Conservation (phyloP, 2,113 vertebrate species). For the Accipiter cooperii region DNA sequence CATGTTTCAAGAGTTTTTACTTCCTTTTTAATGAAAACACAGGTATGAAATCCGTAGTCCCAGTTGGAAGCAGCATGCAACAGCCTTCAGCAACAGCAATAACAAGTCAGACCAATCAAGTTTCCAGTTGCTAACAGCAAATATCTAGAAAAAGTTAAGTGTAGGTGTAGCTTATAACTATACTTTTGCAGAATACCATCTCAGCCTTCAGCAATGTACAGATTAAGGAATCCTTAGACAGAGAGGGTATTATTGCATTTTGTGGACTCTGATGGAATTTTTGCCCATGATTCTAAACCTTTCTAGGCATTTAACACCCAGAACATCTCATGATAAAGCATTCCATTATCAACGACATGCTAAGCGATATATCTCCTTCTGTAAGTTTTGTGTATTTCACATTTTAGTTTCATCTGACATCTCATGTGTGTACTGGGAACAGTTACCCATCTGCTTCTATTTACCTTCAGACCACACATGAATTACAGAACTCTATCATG, state of each 20-base stretch:
- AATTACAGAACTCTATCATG: background rate
- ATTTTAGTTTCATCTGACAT: background rate
- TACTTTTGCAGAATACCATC: background rate
- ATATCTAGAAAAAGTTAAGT: background rate
- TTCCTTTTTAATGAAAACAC: background rate
- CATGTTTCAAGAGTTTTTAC: background rate
- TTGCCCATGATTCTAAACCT: background rate
- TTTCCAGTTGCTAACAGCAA: background rate
- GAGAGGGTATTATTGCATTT: background rate
- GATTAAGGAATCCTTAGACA: background rate
- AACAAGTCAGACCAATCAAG: background rate
- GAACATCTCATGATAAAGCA: background rate
- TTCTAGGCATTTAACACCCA: background rate
- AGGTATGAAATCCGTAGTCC: background rate
- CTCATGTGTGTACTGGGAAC: background rate
- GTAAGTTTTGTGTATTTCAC: background rate
- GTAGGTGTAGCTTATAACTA: fast-evolving
- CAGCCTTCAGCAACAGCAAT: background rate
- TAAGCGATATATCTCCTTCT: background rate
- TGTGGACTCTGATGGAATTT: background rate
- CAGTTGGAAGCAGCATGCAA: background rate
- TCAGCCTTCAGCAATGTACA: background rate
- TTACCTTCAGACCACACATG: background rate
- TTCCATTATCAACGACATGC: background rate
- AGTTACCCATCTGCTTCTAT: background rate